Conservation (phyloP, 1,140 invertebrate species). For the Drosophila auraria region DNA sequence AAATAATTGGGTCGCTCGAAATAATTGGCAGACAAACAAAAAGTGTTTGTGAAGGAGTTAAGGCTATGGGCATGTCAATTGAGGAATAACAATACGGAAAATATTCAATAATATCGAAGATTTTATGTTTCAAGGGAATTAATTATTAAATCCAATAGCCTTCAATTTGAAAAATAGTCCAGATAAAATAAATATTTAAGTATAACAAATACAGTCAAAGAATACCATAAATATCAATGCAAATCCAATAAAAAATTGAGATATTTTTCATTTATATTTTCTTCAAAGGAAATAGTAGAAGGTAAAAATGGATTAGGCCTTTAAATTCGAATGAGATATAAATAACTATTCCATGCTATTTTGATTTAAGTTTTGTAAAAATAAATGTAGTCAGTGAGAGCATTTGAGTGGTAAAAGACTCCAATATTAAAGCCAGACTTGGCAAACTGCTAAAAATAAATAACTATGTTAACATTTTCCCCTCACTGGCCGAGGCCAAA, state of each 20-base stretch:
- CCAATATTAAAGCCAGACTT: background rate
- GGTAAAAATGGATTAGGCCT: no score
- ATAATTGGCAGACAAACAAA: conserved; percentile 33
- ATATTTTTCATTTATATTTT: no score
- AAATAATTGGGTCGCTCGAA: conserved; percentile 15
- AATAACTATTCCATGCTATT: no score
- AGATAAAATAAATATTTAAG: no score
- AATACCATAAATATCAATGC: no score
- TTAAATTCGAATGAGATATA: no score
- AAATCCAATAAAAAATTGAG: no score
- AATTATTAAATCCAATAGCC: background rate
- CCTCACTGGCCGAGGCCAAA: background rate
- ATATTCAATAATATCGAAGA: background rate
- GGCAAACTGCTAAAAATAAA: background rate
- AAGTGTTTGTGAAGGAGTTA: background rate
- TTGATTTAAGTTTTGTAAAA: no score
- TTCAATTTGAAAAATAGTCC: background rate
- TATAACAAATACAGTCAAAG: no score
- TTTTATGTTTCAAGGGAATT: no score
- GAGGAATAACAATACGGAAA: conserved; percentile 1
- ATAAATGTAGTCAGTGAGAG: background rate
- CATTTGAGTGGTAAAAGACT: background rate
- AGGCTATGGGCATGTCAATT: background rate
- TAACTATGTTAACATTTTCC: background rate
- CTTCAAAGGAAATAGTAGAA: no score